These are phyloP conservation scores for Brassicogethes aeneus DNA, from an alignment of 2,888 invertebrate species.

Conservation along the genomic window DNA sequence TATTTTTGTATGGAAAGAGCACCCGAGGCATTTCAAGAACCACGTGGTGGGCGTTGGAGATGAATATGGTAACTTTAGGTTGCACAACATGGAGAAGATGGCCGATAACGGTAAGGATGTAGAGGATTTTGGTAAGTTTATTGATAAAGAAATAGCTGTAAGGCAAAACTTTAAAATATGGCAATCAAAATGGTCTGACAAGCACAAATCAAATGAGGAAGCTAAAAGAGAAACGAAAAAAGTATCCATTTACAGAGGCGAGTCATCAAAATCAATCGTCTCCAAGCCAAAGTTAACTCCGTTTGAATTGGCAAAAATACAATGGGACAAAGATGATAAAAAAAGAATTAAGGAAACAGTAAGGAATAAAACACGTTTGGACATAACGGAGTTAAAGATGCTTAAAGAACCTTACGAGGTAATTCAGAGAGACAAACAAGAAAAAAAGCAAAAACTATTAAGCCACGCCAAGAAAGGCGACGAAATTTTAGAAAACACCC, in stretches of 20 bases:
- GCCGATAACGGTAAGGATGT: not conserved
- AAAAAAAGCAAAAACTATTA: not conserved
- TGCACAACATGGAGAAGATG: not conserved
- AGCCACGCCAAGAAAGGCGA: not conserved
- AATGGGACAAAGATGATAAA: constrained; percentile 1
- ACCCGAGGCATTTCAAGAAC: not conserved
- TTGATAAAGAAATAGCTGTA: not conserved
- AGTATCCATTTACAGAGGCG: not conserved
- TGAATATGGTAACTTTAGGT: not conserved
- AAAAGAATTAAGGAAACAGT: not conserved
- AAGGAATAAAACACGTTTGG: not conserved
- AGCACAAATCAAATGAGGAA: not conserved
- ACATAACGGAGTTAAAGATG: not conserved
- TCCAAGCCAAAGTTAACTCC: too few relatives aligned
- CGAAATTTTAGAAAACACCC: not conserved
- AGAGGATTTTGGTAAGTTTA: not conserved
- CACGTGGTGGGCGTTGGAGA: not conserved
- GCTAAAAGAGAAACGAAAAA: not conserved
- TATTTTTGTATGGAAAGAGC: not conserved
- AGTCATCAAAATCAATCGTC: too few relatives aligned
- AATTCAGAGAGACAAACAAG: not conserved
- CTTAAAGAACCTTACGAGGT: not conserved
- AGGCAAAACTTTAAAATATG: not conserved
- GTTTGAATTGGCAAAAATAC: too few relatives aligned
- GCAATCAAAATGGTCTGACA: not conserved